Percentiles rank a stretch among this genome's conserved stretches.
Evolutionary conservation across 2,888 invertebrate species (phyloP).

Genomic region (Horisme vitalbata): DNA sequence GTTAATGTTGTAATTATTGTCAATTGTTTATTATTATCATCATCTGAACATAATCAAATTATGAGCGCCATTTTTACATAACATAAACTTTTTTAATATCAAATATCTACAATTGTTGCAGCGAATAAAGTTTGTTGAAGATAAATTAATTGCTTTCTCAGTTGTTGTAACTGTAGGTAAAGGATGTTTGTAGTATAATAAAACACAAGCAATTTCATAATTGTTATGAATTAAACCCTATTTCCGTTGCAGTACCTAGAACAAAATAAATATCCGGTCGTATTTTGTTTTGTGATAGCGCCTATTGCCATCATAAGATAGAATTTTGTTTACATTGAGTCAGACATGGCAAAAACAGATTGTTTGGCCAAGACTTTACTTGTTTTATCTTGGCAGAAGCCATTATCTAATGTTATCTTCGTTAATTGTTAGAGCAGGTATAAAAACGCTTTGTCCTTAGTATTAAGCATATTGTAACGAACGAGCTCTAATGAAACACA

Average conservation of each 20-base stretch:
- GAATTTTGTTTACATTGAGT: slow-evolving; percentile 63
- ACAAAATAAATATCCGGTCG: slow-evolving; percentile 60
- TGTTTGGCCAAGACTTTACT: slow-evolving; percentile 66
- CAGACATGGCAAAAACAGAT: slow-evolving; percentile 74
- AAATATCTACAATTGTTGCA: too few relatives aligned
- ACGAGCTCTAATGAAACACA: slow-evolving; percentile 71
- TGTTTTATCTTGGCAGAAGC: slow-evolving; percentile 61
- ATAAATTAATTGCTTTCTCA: too few relatives aligned
- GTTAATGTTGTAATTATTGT: too few relatives aligned
- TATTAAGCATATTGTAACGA: slow-evolving; percentile 64
- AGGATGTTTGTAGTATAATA: slow-evolving; percentile 8
- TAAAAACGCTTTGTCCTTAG: slow-evolving; percentile 59
- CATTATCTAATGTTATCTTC: slow-evolving; percentile 76
- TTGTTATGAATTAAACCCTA: slow-evolving; percentile 26
- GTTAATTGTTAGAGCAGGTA: slow-evolving; percentile 65
- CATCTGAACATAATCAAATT: too few relatives aligned
- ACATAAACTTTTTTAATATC: too few relatives aligned
- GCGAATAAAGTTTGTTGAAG: too few relatives aligned
- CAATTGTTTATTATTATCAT: too few relatives aligned
- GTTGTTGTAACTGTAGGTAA: too few relatives aligned
- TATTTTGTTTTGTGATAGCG: slow-evolving; percentile 47
- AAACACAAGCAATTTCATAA: slow-evolving; percentile 1
- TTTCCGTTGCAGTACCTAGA: slow-evolving; percentile 51
- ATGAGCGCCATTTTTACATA: too few relatives aligned
- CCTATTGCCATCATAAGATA: slow-evolving; percentile 43